Evolutionary conservation across 2,888 invertebrate species (phyloP), one percentile per base, ranked within the genome.

Genomic region (Phyto melanocephala): DNA sequence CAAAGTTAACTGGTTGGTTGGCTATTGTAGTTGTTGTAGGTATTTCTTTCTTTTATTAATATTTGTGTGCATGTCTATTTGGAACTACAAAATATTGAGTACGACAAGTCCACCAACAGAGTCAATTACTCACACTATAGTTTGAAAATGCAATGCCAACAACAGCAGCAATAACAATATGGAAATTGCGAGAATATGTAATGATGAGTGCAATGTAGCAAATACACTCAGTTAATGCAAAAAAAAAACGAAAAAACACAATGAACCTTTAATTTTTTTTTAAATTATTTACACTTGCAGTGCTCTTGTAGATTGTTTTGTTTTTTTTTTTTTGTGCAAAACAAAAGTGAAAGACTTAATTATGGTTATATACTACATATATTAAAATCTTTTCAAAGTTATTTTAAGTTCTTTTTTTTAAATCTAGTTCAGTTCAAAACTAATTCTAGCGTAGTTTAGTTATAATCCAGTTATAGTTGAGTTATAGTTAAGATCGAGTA

Each of bases 71-170:
- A 67, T 68, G 56, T 52, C 74, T 78, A 68, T 68, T 70, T 80
- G 50, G 17, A 76, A 76, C 82, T 80, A 74, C 50, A 62, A 65
- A 33, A 45, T 35, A 33, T 24, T 37, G 37, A 58, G 56, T 47
- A 58, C 58, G 28, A 47, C 72, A 71, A 81, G 78, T 81, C 77
- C 68, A 78, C 78, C 65, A 82, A 74, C 78, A 78, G 78, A 82
- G 82, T 82, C 82, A 82, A 82, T 82, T 82, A 79, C 79, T 82
- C 82, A 82, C 82, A 82, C 79, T 79, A 79, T 79, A 45, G 20
- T 42, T 76, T 47, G 60, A 82, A 60, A 54, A 47, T 72, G 67
- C 42, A 67, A 76, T 65, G 56, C 62, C 60, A 45, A 54, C 24
- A 71, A 37, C 28, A 20, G 24, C 54, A 50, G 28, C 35, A 40